Conservation (phyloP, 2,113 vertebrate species). For the Peromyscus polionotus region DNA sequence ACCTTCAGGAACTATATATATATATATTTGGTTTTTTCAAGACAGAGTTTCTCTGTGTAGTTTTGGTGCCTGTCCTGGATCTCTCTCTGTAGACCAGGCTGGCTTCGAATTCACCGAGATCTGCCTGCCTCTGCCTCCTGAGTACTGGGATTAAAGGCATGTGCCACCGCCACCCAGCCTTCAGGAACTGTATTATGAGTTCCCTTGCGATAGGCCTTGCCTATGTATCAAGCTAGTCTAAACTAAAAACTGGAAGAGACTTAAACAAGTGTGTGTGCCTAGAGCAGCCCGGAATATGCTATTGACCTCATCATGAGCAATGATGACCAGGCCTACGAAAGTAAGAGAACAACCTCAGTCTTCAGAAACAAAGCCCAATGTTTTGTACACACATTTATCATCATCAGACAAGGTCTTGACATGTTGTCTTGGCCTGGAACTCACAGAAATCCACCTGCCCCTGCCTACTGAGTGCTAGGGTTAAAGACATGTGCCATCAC, state of each 20-base stretch:
- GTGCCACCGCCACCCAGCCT: neutral
- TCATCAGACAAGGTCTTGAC: neutral
- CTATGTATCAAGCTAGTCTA: conserved; percentile 34
- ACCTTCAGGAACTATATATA: conserved; percentile 42
- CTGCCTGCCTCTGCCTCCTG: no score
- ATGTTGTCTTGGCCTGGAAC: neutral
- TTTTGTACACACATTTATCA: neutral
- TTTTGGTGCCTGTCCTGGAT: no score
- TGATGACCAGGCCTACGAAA: neutral
- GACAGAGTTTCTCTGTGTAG: no score
- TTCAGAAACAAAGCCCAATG: neutral
- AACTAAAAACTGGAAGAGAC: conserved; percentile 44
- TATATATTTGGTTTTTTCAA: no score
- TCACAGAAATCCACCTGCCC: neutral
- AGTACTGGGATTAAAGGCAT: no score
- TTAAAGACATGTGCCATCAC: neutral
- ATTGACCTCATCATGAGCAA: neutral
- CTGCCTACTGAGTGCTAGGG: neutral
- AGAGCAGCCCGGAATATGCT: neutral
- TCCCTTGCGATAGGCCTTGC: neutral
- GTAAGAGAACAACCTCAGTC: neutral
- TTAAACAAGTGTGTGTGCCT: neutral
- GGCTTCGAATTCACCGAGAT: no score
- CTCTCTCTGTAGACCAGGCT: no score
- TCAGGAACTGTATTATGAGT: conserved; percentile 41